These are phyloP conservation scores for Zosterops pallidus DNA, from an alignment of 2,113 vertebrate species.

Conservation along the genomic window DNA sequence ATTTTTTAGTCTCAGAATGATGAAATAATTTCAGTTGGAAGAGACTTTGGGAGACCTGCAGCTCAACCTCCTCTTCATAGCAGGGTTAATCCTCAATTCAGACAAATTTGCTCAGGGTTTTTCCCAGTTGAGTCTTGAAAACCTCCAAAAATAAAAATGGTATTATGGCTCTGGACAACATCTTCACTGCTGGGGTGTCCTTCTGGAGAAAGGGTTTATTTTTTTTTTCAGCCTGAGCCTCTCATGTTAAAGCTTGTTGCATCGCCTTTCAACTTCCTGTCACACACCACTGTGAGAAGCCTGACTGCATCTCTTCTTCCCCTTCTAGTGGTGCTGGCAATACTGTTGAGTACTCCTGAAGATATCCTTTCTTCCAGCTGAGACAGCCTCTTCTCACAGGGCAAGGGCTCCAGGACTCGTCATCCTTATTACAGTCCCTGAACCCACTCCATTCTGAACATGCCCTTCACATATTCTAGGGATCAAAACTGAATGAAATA, in stretches of 20 bases:
- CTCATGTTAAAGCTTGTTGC: background rate
- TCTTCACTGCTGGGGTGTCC: background rate
- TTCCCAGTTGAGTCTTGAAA: background rate
- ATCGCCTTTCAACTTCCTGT: background rate
- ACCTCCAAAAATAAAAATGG: background rate
- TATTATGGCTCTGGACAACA: background rate
- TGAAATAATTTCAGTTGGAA: background rate
- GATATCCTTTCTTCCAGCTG: background rate
- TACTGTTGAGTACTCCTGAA: background rate
- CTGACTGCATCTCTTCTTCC: accelerated
- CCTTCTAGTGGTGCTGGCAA: accelerated
- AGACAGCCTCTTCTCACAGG: background rate
- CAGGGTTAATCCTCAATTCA: background rate
- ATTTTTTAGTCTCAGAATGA: background rate
- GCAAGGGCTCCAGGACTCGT: background rate
- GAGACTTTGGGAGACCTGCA: background rate
- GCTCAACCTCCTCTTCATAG: background rate
- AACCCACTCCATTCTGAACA: background rate
- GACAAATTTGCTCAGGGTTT: background rate
- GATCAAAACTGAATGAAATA: background rate
- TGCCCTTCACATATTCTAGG: background rate
- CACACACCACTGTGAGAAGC: background rate
- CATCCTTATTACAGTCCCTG: background rate
- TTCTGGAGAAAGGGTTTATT: background rate
- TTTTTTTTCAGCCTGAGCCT: background rate